Evolutionary conservation across 1,140 invertebrate genomes (phyloP).

Genomic region (Metopolophium dirhodum): DNA sequence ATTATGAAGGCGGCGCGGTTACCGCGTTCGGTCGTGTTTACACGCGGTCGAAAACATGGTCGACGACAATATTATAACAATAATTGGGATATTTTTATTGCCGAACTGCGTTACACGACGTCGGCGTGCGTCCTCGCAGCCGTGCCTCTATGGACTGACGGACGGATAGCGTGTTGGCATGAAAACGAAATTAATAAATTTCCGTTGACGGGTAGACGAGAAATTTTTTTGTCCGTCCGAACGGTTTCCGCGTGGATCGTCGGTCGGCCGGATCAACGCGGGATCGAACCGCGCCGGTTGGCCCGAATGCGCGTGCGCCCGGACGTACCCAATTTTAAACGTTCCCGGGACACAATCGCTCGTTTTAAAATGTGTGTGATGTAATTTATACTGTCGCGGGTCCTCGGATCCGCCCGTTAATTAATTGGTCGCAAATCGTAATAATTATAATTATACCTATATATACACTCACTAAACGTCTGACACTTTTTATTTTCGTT

Average conservation of each 20-base stretch:
- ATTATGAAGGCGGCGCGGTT: background rate
- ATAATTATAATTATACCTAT: background rate
- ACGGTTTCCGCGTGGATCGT: background rate
- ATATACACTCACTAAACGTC: background rate
- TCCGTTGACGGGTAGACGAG: background rate
- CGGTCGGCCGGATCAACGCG: background rate
- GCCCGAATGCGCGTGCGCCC: background rate
- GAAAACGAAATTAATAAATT: conserved; percentile 14
- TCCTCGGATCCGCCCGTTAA: background rate
- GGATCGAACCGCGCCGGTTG: background rate
- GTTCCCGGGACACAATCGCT: background rate
- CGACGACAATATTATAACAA: background rate
- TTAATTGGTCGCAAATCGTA: background rate
- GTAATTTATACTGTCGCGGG: background rate
- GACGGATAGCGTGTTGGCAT: background rate
- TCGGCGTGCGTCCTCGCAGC: background rate
- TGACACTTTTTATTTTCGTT: background rate
- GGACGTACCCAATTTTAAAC: background rate
- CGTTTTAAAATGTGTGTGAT: background rate
- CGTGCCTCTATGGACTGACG: background rate
- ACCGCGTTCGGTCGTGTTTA: background rate
- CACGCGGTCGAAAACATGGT: background rate
- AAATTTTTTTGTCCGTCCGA: background rate
- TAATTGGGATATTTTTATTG: background rate
- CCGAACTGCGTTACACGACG: background rate